These are phyloP conservation scores for Tridacna crocea DNA, from an alignment of 2,888 invertebrate genomes.

Conservation along the genomic window DNA sequence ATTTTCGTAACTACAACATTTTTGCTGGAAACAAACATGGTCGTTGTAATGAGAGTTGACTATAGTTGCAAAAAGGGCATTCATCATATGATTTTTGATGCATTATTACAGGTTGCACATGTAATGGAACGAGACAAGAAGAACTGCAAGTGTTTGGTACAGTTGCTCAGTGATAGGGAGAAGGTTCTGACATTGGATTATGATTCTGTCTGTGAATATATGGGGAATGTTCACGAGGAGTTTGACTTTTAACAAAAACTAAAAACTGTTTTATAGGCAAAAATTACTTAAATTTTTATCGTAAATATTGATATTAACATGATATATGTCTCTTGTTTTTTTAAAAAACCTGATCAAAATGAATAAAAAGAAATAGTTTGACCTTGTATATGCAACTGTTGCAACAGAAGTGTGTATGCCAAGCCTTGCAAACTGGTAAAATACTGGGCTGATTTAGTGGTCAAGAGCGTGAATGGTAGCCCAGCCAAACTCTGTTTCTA, in stretches of 20 bases:
- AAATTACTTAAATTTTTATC: too few relatives aligned
- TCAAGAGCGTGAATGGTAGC: too few relatives aligned
- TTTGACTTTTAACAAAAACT: constrained; percentile 69
- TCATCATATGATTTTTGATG: not conserved
- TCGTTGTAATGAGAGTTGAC: too few relatives aligned
- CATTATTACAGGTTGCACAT: constrained; percentile 79
- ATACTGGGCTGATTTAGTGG: too few relatives aligned
- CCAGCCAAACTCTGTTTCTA: too few relatives aligned
- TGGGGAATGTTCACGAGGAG: constrained; percentile 80
- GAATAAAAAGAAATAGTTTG: not conserved
- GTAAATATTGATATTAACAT: too few relatives aligned
- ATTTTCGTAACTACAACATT: too few relatives aligned
- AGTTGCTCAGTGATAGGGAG: constrained; percentile 82
- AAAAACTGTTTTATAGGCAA: too few relatives aligned
- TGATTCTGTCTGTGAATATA: constrained; percentile 85
- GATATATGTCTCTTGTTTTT: too few relatives aligned
- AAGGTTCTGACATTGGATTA: constrained; percentile 81
- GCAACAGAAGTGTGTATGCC: not conserved
- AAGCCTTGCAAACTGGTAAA: not conserved
- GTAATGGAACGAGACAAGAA: constrained; percentile 83
- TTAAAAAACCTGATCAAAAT: too few relatives aligned
- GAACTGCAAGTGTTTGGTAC: constrained; percentile 82
- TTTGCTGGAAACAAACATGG: too few relatives aligned
- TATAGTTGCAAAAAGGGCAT: too few relatives aligned
- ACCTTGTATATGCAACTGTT: not conserved